These are phyloP conservation scores for Aspidoscelis tigris DNA, from an alignment of 2,113 vertebrate species.

Conservation along the genomic window DNA sequence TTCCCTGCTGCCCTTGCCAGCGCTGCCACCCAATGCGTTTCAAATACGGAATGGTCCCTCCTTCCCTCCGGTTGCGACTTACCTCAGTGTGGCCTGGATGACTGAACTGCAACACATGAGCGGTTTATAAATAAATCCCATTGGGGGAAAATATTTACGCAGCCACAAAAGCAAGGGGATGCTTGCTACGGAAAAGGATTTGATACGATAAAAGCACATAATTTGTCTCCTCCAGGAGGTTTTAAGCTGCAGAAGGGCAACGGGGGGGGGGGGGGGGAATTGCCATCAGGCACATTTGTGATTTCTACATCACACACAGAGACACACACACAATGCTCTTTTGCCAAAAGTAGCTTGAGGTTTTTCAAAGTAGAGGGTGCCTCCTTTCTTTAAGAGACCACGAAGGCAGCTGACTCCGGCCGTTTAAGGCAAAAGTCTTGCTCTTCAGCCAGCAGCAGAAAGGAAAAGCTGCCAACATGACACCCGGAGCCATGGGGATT, in stretches of 20 bases:
- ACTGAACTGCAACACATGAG: neutral
- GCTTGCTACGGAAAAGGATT: neutral
- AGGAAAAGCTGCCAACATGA: neutral
- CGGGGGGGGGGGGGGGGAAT: too few relatives aligned
- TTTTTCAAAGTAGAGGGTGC: neutral
- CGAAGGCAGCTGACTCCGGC: neutral
- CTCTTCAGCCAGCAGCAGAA: neutral
- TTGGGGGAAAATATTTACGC: neutral
- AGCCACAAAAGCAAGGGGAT: neutral
- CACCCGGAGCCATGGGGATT: neutral
- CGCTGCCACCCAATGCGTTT: too few relatives aligned
- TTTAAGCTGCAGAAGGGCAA: neutral
- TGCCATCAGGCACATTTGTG: neutral
- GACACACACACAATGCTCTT: too few relatives aligned
- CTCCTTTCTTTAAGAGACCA: neutral
- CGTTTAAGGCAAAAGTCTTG: neutral
- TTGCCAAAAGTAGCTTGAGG: neutral
- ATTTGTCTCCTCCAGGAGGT: neutral
- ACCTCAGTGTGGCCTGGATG: neutral
- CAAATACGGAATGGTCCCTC: too few relatives aligned
- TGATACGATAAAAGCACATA: neutral
- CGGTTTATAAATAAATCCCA: neutral
- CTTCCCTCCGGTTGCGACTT: neutral
- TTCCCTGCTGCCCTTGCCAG: neutral
- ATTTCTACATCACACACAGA: neutral